Evolutionary conservation across 2,113 vertebrate species (phyloP).

Genomic region (Chloroceryle aenea): DNA sequence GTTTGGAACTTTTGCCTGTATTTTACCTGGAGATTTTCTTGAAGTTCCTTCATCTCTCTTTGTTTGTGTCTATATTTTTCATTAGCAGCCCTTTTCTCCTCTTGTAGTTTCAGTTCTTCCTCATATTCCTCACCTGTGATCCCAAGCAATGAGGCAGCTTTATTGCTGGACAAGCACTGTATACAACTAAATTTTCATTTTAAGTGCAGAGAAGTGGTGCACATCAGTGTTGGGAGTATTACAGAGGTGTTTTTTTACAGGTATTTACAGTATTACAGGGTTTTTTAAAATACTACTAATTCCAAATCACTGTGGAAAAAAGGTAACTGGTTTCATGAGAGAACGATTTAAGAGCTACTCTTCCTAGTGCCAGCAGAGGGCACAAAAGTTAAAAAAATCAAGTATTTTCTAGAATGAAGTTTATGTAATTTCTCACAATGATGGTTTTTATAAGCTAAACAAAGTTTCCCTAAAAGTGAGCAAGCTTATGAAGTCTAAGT

Average conservation of each 20-base stretch:
- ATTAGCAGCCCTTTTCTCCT: conserved; percentile 80
- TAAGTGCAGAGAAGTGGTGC: too few relatives aligned
- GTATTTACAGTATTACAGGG: too few relatives aligned
- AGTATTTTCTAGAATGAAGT: not conserved
- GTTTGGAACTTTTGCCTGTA: not conserved
- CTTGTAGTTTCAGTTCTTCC: conserved; percentile 83
- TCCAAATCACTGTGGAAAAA: not conserved
- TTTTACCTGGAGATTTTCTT: conserved; percentile 86
- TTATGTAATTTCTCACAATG: not conserved
- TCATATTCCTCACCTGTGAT: conserved; percentile 81
- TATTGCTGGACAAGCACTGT: not conserved
- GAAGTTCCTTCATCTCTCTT: conserved; percentile 82
- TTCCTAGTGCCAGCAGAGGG: conserved; percentile 39
- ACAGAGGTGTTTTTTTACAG: not conserved
- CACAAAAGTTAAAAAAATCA: conserved; percentile 1
- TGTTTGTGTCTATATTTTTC: conserved; percentile 81
- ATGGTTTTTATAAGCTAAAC: not conserved
- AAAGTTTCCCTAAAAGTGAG: not conserved
- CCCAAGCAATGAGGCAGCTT: not conserved
- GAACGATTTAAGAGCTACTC: not conserved
- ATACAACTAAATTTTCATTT: not conserved
- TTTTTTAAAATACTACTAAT: not conserved
- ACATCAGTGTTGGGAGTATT: not conserved
- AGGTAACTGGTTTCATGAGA: not conserved
- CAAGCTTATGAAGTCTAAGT: not conserved